A percentile compares a stretch with the other conserved stretches of the same genome.
Conservation (phyloP, 2,797 vertebrate genomes). For the Adrianichthys oophorus region DNA sequence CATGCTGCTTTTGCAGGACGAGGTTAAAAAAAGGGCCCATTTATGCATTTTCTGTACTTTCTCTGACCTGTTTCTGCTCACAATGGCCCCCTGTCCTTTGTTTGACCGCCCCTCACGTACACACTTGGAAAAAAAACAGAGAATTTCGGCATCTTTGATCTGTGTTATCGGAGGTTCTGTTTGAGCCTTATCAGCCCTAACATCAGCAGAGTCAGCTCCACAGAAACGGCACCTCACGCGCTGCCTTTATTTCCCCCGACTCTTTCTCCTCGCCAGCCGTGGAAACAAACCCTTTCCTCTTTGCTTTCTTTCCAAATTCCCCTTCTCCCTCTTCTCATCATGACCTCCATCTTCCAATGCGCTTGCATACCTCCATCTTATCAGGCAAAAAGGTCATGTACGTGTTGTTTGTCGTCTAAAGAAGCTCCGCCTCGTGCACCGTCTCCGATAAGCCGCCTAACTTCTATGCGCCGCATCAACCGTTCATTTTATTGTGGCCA, state of each 20-base stretch:
- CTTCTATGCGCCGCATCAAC: conserved; percentile 28
- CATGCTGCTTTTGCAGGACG: conserved; percentile 12
- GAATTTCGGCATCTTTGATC: conserved; percentile 38
- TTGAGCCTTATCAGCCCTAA: conserved; percentile 52
- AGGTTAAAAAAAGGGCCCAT: conserved; percentile 33
- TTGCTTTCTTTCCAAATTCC: conserved; percentile 46
- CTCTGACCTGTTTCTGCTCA: conserved; percentile 50
- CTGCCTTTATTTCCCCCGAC: conserved; percentile 29
- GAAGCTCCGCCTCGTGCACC: conserved; percentile 67
- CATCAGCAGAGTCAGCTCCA: conserved; percentile 67
- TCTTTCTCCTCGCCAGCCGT: conserved; percentile 26
- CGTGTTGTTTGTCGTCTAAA: conserved; percentile 82
- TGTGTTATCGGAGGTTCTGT: conserved; percentile 53
- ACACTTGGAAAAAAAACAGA: conserved; percentile 5
- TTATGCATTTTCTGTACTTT: conserved; percentile 63
- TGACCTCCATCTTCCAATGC: conserved; percentile 29
- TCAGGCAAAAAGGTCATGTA: conserved; percentile 81
- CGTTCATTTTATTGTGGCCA: not conserved
- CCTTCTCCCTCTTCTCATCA: conserved; percentile 39
- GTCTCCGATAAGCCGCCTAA: conserved; percentile 63
- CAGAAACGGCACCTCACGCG: conserved; percentile 35
- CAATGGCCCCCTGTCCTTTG: conserved; percentile 69
- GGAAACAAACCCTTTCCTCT: conserved; percentile 19
- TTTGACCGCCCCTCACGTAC: conserved; percentile 26
- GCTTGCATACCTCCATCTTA: conserved; percentile 56